Evolutionary conservation across 1,140 invertebrate species (phyloP), one percentile per base, ranked within the genome.

Genomic region (Drosophila biarmipes): DNA sequence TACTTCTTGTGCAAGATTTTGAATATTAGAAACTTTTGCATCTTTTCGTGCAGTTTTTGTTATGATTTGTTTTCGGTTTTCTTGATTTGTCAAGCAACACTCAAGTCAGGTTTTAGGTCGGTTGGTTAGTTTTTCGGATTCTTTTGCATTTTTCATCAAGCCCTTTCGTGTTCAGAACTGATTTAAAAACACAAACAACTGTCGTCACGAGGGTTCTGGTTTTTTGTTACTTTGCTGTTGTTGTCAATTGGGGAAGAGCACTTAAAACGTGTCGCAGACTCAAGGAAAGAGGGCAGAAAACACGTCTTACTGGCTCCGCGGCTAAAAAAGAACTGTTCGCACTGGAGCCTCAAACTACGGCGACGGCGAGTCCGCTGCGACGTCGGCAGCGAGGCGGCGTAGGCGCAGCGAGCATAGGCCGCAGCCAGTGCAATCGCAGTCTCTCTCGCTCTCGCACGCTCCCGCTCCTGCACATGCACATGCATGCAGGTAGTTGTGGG

Each of bases 221-320:
- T 54, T 64, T 43, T 43, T 59, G 52, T 58, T 17, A 27, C 52
- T 19, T 11, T 71, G 64, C 49, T 61, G 57, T 37, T 38, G 34
- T 71, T 59, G 48, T 68, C 43, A 67, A 59, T 71, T 64, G 63
- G 55, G 43, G 64, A 52, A 76, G 90, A 91, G 90, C 74, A 91
- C 85, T 91, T 90, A 76, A 80, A 86, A 86, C 87, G 81, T 78
- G 81, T 49, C 46, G 78, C 78, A 74, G 76, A 85, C 82, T 80
- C 77, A 80, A 72, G 71, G 74, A 75, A 64, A 73, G 61, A 62
- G 66, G 68, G 80, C 84, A 89, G 79, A 66, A 80, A 90, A 91
- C 90, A 91, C 90, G 90, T 91, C 90, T 89, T 90, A 91, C 89
- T 91, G 78, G 90, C 90, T 91, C 89, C 90, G 85, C 78, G 77